Percentiles rank a stretch among this genome's conserved stretches.
Conservation (phyloP, 2,888 invertebrate genomes). For the Caenorhabditis becei region DNA sequence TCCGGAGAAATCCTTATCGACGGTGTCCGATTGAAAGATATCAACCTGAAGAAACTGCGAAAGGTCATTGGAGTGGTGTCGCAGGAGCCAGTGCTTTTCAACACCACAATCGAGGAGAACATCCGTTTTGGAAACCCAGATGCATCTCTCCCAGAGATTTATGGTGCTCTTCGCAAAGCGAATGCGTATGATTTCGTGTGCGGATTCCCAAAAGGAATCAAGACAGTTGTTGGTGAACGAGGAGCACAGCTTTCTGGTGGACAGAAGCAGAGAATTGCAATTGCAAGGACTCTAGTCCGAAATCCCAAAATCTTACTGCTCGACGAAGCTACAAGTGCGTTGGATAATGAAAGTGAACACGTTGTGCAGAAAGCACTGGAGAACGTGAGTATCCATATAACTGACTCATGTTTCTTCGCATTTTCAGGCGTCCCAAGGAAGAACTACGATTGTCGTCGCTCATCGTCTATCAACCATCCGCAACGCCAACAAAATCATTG, state of each 20-base stretch:
- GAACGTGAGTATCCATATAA: conserved; percentile 79
- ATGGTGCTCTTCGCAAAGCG: conserved; percentile 80
- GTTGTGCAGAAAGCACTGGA: conserved; percentile 84
- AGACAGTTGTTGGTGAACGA: conserved; percentile 82
- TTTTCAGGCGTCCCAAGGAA: conserved; percentile 81
- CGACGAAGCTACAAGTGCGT: conserved; percentile 67
- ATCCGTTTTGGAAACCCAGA: conserved; percentile 81
- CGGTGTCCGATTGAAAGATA: conserved; percentile 82
- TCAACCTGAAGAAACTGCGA: conserved; percentile 83
- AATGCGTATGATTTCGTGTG: conserved; percentile 83
- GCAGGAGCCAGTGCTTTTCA: conserved; percentile 85
- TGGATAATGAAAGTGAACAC: conserved; percentile 73
- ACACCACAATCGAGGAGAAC: conserved; percentile 84
- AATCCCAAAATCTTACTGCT: conserved; percentile 63
- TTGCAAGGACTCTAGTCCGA: conserved; percentile 65
- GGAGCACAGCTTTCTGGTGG: conserved; percentile 83
- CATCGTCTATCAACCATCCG: conserved; percentile 83
- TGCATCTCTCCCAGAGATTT: conserved; percentile 66
- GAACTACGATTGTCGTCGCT: conserved; percentile 83
- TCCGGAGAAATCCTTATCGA: conserved; percentile 82
- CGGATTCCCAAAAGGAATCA: conserved; percentile 82
- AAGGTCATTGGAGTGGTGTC: conserved; percentile 82
- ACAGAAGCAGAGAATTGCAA: conserved; percentile 80
- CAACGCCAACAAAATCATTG: conserved; percentile 83
- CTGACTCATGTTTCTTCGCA: neutral